Evolutionary conservation across 2,888 invertebrate species (phyloP).

Genomic region (Habrosyne pyritoides): DNA sequence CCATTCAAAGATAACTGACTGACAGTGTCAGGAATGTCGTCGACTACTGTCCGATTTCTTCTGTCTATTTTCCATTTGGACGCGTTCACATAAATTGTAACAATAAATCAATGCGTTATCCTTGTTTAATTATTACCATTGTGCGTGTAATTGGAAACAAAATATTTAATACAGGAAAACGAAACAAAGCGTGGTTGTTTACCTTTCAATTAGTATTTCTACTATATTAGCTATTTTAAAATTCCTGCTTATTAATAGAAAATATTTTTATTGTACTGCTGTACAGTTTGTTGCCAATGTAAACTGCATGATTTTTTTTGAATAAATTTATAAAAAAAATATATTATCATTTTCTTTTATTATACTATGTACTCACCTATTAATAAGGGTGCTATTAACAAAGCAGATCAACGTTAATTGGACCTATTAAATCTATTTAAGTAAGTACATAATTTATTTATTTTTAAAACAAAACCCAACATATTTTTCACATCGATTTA

Average conservation of each 20-base stretch:
- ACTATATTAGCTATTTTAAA: background rate
- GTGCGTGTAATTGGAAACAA: background rate
- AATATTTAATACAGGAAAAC: background rate
- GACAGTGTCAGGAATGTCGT: conserved; percentile 15
- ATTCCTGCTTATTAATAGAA: too few species aligned
- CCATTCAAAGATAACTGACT: conserved; percentile 28
- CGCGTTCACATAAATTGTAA: conserved; percentile 1
- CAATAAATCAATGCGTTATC: conserved; percentile 1
- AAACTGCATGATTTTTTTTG: background rate
- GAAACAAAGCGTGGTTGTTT: background rate
- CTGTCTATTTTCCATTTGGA: background rate
- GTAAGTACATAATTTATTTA: too few species aligned
- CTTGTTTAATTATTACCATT: background rate
- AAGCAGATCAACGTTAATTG: background rate
- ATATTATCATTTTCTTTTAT: too few species aligned
- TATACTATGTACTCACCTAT: too few species aligned
- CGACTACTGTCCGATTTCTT: conserved; percentile 16
- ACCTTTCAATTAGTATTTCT: too few species aligned
- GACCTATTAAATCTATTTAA: too few species aligned
- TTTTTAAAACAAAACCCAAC: background rate
- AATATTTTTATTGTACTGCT: too few species aligned
- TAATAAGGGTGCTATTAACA: too few species aligned
- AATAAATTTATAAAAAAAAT: too few species aligned
- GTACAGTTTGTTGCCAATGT: too few species aligned
- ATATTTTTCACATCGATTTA: background rate